A percentile compares a stretch with the other conserved stretches of the same genome.
phyloP scores from a whole-genome alignment of 2,113 vertebrate species.

The Pseudopipra pipra region DNA sequence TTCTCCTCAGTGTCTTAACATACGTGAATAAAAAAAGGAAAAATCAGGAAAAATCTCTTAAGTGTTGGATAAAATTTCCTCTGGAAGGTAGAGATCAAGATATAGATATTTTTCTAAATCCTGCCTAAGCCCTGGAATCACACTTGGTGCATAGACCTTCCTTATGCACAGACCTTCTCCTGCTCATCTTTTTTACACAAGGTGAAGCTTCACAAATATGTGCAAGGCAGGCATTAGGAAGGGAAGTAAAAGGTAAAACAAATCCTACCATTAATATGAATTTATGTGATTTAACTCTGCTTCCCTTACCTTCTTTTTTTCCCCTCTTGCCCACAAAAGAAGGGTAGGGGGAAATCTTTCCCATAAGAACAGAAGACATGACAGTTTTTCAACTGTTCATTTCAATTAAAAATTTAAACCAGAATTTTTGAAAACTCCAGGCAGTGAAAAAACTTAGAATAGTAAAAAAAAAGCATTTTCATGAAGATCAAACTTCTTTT shows the following conservation, averaged over 20 bases:
- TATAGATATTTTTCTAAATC: neutral
- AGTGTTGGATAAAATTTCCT: neutral
- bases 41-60: neutral
- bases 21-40: neutral
- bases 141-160: neutral
- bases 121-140: neutral
- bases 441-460: neutral
- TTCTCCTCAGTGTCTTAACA: neutral
- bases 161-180: neutral
- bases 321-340: accelerated
- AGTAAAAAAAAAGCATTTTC: neutral
- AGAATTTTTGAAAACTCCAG: neutral
- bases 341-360: neutral
- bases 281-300: neutral
- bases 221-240: neutral
- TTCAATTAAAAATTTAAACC: neutral
- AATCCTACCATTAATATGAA: neutral
- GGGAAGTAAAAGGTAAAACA: neutral
- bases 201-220: neutral
- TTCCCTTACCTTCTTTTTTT: neutral
- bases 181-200: neutral
- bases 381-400: neutral
- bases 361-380: neutral
- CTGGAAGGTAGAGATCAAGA: neutral
- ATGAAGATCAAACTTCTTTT: neutral